Base-by-base conservation (phyloP, 2,888 invertebrate genomes). In the Limnephilus lunatus region DNA sequence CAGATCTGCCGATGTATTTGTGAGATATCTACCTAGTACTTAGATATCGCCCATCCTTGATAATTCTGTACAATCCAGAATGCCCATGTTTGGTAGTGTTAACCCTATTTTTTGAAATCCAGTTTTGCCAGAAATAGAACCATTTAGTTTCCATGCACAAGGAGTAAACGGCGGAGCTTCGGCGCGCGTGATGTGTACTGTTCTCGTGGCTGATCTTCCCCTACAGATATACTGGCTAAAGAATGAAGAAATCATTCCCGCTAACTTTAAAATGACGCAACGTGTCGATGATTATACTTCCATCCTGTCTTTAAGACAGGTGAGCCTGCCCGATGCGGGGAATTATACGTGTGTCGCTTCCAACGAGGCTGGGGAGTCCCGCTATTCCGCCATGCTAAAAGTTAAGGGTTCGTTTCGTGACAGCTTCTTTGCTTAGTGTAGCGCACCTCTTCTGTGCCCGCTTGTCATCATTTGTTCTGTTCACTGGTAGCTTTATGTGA, bases 161-260 rank as follows among this genome's bases (percentile, higher is more conserved):
- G 96, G 96, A 91, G 95, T 96, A 82, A 96, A 95, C 94, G 96
- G 96, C 92, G 96, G 96, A 86, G 95, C 95, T 94, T 95, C 96
- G 90, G 95, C 96, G 48, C 95, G 96, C 93, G 95, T 96, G 87
- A 95, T 96, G 96, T 98, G 98, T 95, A 97, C 97, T 82, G 97
- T 97, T 39, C 97, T 96, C 94, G 98, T 98, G 48, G 98, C 98
- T 68, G 98, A 98, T 95, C 95, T 97, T 93, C 98, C 98, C 15
- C 96, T 98, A 92, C 96, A 97, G 94, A 97, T 98, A 92, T 96
- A 96, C 89, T 98, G 98, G 96, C 94, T 96, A 81, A 96, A 96
- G 94, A 95, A 96, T 94, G 95, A 95, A 91, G 94, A 94, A 85
- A 94, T 94, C 12, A 94, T 94, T 11, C 93, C 93, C 32, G 91